These are phyloP conservation scores for Pocillopora damicornis DNA, from an alignment of 64 coral and sea anemone genomes.

Conservation along the genomic window DNA sequence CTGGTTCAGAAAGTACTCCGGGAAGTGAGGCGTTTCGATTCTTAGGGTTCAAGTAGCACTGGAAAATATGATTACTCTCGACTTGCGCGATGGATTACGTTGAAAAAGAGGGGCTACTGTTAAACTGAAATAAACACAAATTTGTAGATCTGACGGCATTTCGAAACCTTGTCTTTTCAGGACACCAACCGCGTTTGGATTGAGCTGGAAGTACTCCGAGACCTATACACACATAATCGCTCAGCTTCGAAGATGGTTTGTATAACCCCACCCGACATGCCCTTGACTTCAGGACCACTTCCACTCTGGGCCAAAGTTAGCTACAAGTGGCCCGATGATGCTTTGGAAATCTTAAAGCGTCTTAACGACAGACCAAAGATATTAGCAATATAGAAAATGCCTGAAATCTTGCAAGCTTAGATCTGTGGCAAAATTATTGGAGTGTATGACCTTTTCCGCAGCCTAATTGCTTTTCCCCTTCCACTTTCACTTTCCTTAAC, in stretches of 20 bases:
- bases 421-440: not conserved
- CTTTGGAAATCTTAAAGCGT: slow-evolving; percentile 21
- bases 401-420: not conserved
- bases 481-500: too few relatives aligned
- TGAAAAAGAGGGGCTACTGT: too few relatives aligned
- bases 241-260: slow-evolving; percentile 37
- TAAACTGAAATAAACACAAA: too few relatives aligned
- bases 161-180: not conserved
- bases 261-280: not conserved
- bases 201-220: slow-evolving; percentile 22
- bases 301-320: slow-evolving; percentile 11
- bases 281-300: not conserved
- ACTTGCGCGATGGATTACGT: too few relatives aligned
- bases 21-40: too few relatives aligned
- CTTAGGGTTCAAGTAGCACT: too few relatives aligned
- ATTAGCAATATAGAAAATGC: not conserved
- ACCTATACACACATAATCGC: slow-evolving; percentile 30
- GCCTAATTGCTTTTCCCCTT: too few relatives aligned
- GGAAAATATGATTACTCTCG: too few relatives aligned
- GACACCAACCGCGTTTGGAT: slow-evolving; percentile 37
- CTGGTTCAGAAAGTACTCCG: too few relatives aligned
- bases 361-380: slow-evolving; percentile 20
- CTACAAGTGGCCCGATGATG: slow-evolving; percentile 27
- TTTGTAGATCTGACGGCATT: too few relatives aligned
- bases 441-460: not conserved